These are phyloP conservation scores for Sterrhoptilus dennistouni DNA, from an alignment of 2,113 vertebrate genomes.

Conservation along the genomic window DNA sequence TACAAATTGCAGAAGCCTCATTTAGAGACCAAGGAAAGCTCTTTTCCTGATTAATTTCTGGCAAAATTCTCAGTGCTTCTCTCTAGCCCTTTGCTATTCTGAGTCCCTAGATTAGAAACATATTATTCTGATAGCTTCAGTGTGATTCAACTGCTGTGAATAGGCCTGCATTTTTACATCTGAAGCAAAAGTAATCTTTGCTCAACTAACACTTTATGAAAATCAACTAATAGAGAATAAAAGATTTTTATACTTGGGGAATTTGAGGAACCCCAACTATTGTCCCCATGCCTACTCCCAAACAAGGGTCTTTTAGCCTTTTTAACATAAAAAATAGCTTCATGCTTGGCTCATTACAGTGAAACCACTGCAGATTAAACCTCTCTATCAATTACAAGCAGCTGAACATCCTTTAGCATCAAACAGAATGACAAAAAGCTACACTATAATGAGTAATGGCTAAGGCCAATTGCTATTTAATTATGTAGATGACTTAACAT, in stretches of 20 bases:
- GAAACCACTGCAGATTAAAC: constrained; percentile 61
- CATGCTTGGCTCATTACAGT: constrained; percentile 46
- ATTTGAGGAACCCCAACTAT: constrained; percentile 5
- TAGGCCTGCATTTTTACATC: constrained; percentile 22
- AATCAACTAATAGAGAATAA: not conserved
- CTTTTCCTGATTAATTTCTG: not conserved
- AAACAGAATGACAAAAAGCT: constrained; percentile 72
- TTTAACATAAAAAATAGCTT: constrained; percentile 41
- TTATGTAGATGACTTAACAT: constrained; percentile 70
- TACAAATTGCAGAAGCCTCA: not conserved
- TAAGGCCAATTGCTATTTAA: constrained; percentile 68
- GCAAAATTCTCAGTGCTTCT: not conserved
- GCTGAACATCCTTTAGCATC: constrained; percentile 65
- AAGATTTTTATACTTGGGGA: not conserved
- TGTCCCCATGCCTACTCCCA: not conserved
- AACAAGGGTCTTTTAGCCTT: not conserved
- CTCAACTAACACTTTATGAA: not conserved
- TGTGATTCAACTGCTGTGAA: not conserved
- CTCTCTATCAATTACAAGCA: constrained; percentile 62
- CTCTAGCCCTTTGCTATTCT: not conserved
- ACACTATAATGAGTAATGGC: constrained; percentile 58
- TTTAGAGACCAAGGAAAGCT: not conserved
- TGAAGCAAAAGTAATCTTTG: constrained; percentile 27
- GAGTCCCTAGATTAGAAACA: not conserved
- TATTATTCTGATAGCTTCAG: not conserved